These are phyloP conservation scores for Taurulus bubalis DNA, from an alignment of 2,113 vertebrate genomes.

Conservation along the genomic window DNA sequence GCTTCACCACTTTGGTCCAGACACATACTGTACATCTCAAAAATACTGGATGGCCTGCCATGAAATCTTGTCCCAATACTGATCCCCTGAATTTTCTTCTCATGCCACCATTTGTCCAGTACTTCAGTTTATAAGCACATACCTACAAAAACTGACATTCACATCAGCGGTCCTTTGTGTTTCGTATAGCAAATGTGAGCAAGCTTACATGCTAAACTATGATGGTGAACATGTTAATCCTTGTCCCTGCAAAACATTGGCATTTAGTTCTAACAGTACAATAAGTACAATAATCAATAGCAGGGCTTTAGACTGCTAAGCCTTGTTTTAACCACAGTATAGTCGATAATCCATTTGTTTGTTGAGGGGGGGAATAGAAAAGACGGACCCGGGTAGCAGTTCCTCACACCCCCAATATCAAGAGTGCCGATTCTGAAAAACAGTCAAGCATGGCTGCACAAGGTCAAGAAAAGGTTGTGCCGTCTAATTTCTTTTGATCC, in stretches of 20 bases:
- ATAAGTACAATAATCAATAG: background rate
- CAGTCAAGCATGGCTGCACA: conserved; percentile 41
- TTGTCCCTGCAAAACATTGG: background rate
- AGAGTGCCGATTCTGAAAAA: conserved; percentile 42
- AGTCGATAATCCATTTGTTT: background rate
- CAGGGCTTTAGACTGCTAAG: background rate
- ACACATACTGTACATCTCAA: background rate
- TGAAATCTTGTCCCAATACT: background rate
- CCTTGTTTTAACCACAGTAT: background rate
- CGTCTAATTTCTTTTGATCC: conserved; percentile 48
- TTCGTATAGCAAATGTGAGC: background rate
- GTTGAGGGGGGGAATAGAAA: background rate
- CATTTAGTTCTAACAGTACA: background rate
- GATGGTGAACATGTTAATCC: background rate
- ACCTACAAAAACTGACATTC: background rate
- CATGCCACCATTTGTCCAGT: background rate
- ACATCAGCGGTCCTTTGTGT: background rate
- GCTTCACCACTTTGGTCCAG: background rate
- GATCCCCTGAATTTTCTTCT: background rate
- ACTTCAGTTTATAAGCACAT: background rate
- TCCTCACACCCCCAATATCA: conserved; percentile 18
- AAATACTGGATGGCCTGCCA: background rate
- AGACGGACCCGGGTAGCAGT: conserved; percentile 6
- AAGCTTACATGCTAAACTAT: background rate
- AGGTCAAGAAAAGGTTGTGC: conserved; percentile 59